Percentiles rank a stretch among this genome's conserved stretches.
phyloP scores from a whole-genome alignment of 2,888 invertebrate genomes.

The Gastrophysa polygoni region DNA sequence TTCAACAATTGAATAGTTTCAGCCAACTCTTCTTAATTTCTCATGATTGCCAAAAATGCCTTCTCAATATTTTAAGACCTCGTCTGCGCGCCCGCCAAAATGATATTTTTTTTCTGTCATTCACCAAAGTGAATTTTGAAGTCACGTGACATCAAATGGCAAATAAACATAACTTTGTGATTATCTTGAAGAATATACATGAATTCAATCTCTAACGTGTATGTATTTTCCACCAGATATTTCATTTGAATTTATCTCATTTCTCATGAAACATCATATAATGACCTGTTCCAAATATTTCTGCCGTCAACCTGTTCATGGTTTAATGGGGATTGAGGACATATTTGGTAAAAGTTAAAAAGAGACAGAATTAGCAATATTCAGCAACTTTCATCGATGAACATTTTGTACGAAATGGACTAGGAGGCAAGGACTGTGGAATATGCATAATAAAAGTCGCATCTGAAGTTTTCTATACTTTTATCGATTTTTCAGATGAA shows the following conservation, averaged over 20 bases:
- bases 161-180: too few species aligned
- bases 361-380: conserved; percentile 45
- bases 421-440: not conserved
- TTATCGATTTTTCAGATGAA: conserved; percentile 22
- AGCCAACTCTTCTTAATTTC: too few species aligned
- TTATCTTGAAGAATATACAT: not conserved
- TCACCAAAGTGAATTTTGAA: too few species aligned
- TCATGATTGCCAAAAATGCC: too few species aligned
- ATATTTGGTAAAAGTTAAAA: conserved; percentile 61
- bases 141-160: not conserved
- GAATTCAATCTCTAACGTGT: too few species aligned
- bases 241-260: not conserved
- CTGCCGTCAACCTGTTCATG: conserved; percentile 43
- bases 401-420: not conserved
- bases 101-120: not conserved
- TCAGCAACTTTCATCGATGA: not conserved
- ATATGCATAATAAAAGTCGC: not conserved
- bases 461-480: not conserved
- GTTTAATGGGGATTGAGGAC: conserved; percentile 64
- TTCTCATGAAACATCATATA: conserved; percentile 13
- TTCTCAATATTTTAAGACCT: not conserved
- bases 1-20: too few species aligned
- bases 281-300: not conserved
- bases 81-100: not conserved
- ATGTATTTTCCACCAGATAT: not conserved